phyloP scores from a whole-genome alignment of 1,140 invertebrate genomes.

The Tetranychus cinnabarinus region DNA sequence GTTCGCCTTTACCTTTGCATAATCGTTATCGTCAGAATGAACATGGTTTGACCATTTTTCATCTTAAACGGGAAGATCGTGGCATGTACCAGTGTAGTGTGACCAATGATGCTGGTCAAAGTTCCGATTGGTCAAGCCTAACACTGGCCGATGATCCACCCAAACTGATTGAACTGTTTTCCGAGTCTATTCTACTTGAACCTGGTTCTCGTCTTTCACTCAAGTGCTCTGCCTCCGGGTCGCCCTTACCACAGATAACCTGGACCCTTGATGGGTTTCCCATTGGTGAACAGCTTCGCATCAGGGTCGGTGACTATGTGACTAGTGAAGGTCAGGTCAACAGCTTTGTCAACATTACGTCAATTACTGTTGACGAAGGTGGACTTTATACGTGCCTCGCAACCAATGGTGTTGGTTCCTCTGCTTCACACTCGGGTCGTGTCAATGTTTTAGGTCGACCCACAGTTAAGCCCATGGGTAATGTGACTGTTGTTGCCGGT shows the following conservation, averaged over 20 bases:
- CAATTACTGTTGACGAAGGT: slow-evolving; percentile 23
- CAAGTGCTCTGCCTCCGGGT: slow-evolving; percentile 59
- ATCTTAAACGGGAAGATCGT: background rate
- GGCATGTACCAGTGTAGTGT: background rate
- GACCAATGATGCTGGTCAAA: background rate
- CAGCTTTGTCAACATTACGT: slow-evolving; percentile 25
- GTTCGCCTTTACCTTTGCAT: background rate
- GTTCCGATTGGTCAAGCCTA: background rate
- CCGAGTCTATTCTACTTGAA: slow-evolving; percentile 33
- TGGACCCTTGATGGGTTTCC: slow-evolving; percentile 70
- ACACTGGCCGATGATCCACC: background rate
- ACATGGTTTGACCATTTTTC: background rate
- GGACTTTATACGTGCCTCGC: slow-evolving; percentile 59
- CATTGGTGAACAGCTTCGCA: slow-evolving; percentile 25
- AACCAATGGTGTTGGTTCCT: slow-evolving; percentile 45
- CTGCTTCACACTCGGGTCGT: slow-evolving; percentile 43
- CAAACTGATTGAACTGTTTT: background rate
- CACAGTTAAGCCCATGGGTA: slow-evolving; percentile 20
- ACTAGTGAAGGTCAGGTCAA: slow-evolving; percentile 8
- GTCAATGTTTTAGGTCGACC: slow-evolving; percentile 46
- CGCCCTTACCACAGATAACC: slow-evolving; percentile 35
- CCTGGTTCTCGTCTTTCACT: slow-evolving; percentile 57
- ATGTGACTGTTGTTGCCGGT: slow-evolving; percentile 22
- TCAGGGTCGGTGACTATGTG: slow-evolving; percentile 7
- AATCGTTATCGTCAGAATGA: background rate